Conservation (phyloP, 2,888 invertebrate species). For the Baccha elongata region DNA sequence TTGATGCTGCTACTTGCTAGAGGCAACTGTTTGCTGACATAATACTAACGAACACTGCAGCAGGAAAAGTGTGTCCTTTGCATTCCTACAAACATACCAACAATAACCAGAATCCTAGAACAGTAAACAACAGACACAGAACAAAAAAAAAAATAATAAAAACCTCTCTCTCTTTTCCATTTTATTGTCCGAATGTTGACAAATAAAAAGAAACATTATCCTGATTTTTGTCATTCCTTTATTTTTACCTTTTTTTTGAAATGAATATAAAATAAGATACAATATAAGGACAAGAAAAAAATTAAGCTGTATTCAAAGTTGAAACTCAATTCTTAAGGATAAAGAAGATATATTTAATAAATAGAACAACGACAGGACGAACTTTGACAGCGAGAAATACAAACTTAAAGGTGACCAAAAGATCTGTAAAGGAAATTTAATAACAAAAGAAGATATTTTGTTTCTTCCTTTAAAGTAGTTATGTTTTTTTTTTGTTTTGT, state of each 20-base stretch:
- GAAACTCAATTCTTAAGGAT: conserved; percentile 26
- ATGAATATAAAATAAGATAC: conserved; percentile 16
- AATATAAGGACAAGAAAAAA: not conserved
- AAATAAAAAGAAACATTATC: conserved; percentile 51
- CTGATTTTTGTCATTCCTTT: conserved; percentile 45
- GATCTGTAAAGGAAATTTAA: not conserved
- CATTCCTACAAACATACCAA: no score
- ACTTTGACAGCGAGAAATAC: conserved; percentile 2
- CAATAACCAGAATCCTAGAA: not conserved
- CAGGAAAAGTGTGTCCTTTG: conserved; percentile 16
- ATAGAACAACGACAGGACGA: conserved; percentile 29
- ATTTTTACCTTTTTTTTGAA: not conserved
- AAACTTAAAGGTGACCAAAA: not conserved
- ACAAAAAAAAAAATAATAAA: conserved; percentile 8
- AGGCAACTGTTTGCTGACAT: conserved; percentile 68
- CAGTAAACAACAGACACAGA: not conserved
- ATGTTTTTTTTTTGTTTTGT: not conserved
- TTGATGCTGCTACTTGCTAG: conserved; percentile 12
- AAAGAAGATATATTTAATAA: conserved; percentile 35
- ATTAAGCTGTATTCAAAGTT: conserved; percentile 15
- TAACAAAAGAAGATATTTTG: not conserved
- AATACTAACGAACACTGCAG: conserved; percentile 53
- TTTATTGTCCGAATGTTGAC: conserved; percentile 53
- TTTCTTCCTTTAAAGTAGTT: not conserved
- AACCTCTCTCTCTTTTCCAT: conserved; percentile 30